Evolutionary conservation across 2,888 invertebrate species (phyloP).

Genomic region (Abrostola triplasia): DNA sequence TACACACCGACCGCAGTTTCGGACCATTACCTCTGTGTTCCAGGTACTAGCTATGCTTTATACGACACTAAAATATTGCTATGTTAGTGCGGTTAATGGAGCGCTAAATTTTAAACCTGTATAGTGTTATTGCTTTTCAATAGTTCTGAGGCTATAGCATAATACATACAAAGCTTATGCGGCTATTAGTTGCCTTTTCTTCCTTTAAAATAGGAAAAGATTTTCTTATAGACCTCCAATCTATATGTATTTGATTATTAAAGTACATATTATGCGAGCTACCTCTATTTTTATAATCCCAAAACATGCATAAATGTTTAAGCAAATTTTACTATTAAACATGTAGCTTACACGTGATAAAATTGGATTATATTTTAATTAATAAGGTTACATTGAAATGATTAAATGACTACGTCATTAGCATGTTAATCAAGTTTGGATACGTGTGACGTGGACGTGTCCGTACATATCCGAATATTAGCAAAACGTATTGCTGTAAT

Average conservation of each 20-base stretch:
- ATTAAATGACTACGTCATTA: conserved; percentile 37
- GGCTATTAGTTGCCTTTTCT: neutral
- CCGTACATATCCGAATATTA: conserved; percentile 42
- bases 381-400: conserved; percentile 17
- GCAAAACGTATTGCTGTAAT: conserved; percentile 32
- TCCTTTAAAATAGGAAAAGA: too few relatives aligned
- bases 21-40: conserved; percentile 9
- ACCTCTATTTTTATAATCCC: too few relatives aligned
- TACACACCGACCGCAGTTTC: conserved; percentile 13
- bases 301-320: neutral
- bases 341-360: too few relatives aligned
- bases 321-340: neutral
- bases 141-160: neutral
- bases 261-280: too few relatives aligned
- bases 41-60: neutral
- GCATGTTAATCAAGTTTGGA: conserved; percentile 41
- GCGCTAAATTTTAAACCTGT: conserved; percentile 4
- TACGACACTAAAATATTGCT: conserved; percentile 6
- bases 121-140: conserved; percentile 1
- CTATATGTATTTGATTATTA: too few relatives aligned
- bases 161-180: neutral
- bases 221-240: too few relatives aligned
- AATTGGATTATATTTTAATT: conserved; percentile 6
- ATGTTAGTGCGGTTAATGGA: conserved; percentile 2
- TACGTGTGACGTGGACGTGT: conserved; percentile 44